Conservation (phyloP, 2,797 vertebrate genomes). For the Notolepis coatsorum region DNA sequence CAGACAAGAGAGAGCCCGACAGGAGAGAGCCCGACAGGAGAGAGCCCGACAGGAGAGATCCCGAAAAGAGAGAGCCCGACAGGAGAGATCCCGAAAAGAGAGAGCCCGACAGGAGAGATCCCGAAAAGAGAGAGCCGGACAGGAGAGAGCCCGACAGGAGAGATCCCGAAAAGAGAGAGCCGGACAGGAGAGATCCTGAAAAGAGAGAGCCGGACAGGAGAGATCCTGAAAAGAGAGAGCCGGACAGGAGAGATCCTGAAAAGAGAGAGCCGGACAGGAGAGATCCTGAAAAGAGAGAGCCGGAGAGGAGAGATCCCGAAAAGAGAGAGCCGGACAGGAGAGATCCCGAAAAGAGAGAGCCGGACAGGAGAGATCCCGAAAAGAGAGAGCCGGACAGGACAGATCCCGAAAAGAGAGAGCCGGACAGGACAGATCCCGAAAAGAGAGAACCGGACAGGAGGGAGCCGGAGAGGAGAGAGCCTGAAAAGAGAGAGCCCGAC, state of each 20-base stretch:
- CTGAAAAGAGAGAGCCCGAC: constrained; percentile 53
- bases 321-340: constrained; percentile 58
- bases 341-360: constrained; percentile 61
- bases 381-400: constrained; percentile 58
- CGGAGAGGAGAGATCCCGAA: constrained; percentile 38
- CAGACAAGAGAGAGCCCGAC: constrained; percentile 44
- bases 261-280: constrained; percentile 58
- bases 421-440: constrained; percentile 37
- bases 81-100: constrained; percentile 56
- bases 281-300: constrained; percentile 61
- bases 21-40: constrained; percentile 62
- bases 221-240: constrained; percentile 61
- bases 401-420: constrained; percentile 61
- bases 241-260: constrained; percentile 38
- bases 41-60: too few species aligned
- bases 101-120: constrained; percentile 49
- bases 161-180: constrained; percentile 49
- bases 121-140: constrained; percentile 54
- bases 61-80: too few species aligned
- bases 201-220: constrained; percentile 58
- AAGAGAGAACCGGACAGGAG: constrained; percentile 41
- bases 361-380: constrained; percentile 38
- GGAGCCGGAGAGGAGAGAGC: too few species aligned
- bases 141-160: constrained; percentile 57
- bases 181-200: too few species aligned